Evolutionary conservation across 2,888 invertebrate species (phyloP).

Genomic region (Lymantria dispar): DNA sequence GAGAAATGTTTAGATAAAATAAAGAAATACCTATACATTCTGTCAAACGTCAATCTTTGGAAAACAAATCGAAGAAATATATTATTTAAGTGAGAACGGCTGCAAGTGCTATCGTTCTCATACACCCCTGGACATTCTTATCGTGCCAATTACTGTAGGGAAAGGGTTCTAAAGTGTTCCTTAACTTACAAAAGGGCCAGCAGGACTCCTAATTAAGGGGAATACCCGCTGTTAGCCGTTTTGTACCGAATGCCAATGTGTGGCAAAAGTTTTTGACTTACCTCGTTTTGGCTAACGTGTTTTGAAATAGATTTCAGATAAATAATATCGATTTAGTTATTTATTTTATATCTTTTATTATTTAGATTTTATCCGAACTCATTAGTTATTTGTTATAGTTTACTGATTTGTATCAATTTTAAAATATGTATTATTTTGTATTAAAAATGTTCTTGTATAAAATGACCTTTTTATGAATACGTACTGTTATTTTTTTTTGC

Average conservation of each 20-base stretch:
- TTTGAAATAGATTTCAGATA: slow-evolving; percentile 4
- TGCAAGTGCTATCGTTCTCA: slow-evolving; percentile 69
- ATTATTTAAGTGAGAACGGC: slow-evolving; percentile 17
- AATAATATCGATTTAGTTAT: background rate
- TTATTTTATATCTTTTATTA: background rate
- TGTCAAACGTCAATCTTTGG: background rate
- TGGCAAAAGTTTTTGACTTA: slow-evolving; percentile 7
- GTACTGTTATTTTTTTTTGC: too few relatives aligned
- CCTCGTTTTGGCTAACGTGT: background rate
- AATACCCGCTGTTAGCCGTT: slow-evolving; percentile 58
- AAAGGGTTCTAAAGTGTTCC: slow-evolving; percentile 60
- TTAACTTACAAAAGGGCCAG: slow-evolving; percentile 66
- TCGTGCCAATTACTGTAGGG: slow-evolving; percentile 71
- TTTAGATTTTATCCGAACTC: background rate
- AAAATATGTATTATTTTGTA: background rate
- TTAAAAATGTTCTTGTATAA: too few relatives aligned
- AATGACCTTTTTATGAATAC: too few relatives aligned
- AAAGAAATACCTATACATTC: background rate
- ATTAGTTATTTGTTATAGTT: background rate
- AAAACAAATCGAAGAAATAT: background rate
- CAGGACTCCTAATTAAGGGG: slow-evolving; percentile 77
- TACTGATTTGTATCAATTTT: background rate
- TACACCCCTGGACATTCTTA: slow-evolving; percentile 74
- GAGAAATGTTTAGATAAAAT: background rate
- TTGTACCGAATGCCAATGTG: slow-evolving; percentile 20